Evolutionary conservation across 2,113 vertebrate genomes (phyloP).

Genomic region (Cinclus mexicanus): DNA sequence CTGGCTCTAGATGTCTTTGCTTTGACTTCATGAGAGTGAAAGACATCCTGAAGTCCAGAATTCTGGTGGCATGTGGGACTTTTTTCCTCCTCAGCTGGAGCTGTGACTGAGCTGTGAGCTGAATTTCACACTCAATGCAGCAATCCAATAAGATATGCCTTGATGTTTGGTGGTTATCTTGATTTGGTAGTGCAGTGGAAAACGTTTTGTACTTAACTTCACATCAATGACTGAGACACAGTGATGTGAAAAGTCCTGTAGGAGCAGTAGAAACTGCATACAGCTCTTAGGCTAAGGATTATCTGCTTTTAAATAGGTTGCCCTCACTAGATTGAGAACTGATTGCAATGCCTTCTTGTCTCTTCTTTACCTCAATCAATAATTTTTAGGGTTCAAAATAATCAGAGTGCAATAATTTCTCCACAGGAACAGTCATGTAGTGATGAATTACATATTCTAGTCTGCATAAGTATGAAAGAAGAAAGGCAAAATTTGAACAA

Average conservation of each 20-base stretch:
- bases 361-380: slow-evolving; percentile 45
- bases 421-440: background rate
- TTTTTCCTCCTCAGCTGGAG: background rate
- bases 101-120: background rate
- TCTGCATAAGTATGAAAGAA: background rate
- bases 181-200: slow-evolving; percentile 19
- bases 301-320: slow-evolving; percentile 10
- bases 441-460: background rate
- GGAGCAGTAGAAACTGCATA: background rate
- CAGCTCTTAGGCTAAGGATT: slow-evolving; percentile 32
- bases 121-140: background rate
- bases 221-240: background rate
- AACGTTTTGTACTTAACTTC: background rate
- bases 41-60: background rate
- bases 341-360: slow-evolving; percentile 21
- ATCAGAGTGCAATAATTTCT: slow-evolving; percentile 36
- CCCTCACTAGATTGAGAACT: slow-evolving; percentile 9
- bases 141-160: background rate
- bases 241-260: background rate
- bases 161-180: slow-evolving; percentile 31
- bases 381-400: slow-evolving; percentile 46
- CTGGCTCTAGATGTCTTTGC: background rate
- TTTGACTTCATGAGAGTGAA: background rate
- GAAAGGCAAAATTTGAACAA: background rate
- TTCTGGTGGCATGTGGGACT: background rate